A percentile compares a stretch with the other conserved stretches of the same genome.
Conservation (phyloP, 2,888 invertebrate genomes). For the Stenodera caucasica region DNA sequence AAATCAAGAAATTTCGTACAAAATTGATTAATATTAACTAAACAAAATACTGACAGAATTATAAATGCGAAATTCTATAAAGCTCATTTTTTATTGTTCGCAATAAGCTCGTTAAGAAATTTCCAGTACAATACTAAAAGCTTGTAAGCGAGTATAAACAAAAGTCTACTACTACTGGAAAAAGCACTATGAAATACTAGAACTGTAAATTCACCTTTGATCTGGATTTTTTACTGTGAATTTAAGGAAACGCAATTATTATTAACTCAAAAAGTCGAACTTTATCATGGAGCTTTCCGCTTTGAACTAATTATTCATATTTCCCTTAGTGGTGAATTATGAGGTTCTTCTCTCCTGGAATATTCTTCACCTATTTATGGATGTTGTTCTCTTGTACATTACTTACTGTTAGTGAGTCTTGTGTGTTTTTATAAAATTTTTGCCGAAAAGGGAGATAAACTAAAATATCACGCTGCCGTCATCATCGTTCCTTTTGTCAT, state of each 20-base stretch:
- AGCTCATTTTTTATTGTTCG: too few species aligned
- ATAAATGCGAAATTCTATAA: not conserved
- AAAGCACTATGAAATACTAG: not conserved
- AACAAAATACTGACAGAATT: not conserved
- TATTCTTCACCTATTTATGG: too few species aligned
- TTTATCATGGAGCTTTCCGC: too few species aligned
- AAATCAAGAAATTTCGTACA: not conserved
- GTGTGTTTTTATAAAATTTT: too few species aligned
- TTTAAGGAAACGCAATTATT: too few species aligned
- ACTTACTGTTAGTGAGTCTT: too few species aligned
- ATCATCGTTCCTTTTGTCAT: not conserved
- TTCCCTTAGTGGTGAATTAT: not conserved
- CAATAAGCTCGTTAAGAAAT: not conserved
- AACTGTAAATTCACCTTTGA: not conserved
- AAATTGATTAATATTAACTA: not conserved
- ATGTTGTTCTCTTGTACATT: too few species aligned
- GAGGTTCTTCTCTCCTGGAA: too few species aligned
- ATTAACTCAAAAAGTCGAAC: too few species aligned
- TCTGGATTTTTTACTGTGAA: not conserved
- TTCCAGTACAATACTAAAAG: not conserved
- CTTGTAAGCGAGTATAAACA: too few species aligned
- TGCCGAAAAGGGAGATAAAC: not conserved
- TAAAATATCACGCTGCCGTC: not conserved
- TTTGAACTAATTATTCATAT: not conserved
- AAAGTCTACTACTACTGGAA: not conserved